A percentile compares a stretch with the other conserved stretches of the same genome.
These are phyloP conservation scores for Chiloscyllium plagiosum DNA, from an alignment of 2,113 vertebrate genomes.

Conservation along the genomic window DNA sequence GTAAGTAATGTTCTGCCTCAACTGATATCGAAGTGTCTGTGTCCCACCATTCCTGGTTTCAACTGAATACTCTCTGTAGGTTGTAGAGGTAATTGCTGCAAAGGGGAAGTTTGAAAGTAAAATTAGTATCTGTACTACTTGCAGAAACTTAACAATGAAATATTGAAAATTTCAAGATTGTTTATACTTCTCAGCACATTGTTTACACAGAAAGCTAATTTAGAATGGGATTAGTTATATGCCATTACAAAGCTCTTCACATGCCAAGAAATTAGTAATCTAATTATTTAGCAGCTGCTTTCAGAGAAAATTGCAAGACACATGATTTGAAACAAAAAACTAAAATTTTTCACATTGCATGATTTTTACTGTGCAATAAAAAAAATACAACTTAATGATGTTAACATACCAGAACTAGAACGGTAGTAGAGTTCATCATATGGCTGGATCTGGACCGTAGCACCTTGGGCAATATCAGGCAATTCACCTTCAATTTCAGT, in stretches of 20 bases:
- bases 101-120: background rate
- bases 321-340: background rate
- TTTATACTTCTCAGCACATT: background rate
- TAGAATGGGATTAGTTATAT: background rate
- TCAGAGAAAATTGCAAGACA: background rate
- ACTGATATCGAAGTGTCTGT: constrained; percentile 67
- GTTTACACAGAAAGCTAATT: background rate
- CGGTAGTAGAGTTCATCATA: constrained; percentile 82
- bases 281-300: background rate
- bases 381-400: background rate
- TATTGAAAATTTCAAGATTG: background rate
- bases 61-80: constrained; percentile 66
- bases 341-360: background rate
- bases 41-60: constrained; percentile 52
- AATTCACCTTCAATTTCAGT: constrained; percentile 71
- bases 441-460: constrained; percentile 66
- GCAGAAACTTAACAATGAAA: background rate
- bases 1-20: constrained; percentile 80
- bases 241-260: background rate
- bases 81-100: constrained; percentile 65
- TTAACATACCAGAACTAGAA: constrained; percentile 68
- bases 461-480: constrained; percentile 64
- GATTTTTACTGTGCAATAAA: background rate
- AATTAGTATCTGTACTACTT: background rate
- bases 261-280: no score